Conservation (phyloP, 92 coral and sea anemone species). For the Nematostella vectensis region DNA sequence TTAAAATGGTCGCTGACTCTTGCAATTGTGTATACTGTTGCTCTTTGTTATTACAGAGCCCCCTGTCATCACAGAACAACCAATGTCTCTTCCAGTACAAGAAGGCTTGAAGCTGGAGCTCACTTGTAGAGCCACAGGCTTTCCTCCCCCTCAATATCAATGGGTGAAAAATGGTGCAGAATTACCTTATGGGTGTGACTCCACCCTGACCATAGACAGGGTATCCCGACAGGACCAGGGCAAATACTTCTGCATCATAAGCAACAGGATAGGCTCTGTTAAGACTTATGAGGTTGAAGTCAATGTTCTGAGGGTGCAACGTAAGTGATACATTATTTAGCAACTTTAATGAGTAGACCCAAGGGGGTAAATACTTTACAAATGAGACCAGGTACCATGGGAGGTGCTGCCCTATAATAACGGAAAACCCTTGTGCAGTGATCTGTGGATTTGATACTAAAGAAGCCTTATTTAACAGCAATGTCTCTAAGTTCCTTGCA, state of each 20-base stretch:
- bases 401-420: background rate
- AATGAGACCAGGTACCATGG: too few species aligned
- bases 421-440: background rate
- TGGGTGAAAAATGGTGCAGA: conserved; percentile 72
- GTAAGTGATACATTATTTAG: too few species aligned
- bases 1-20: too few species aligned
- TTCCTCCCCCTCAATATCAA: conserved; percentile 67
- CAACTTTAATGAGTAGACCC: too few species aligned
- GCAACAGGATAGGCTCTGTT: conserved; percentile 43
- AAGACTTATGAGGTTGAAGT: conserved; percentile 62
- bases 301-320: conserved; percentile 25
- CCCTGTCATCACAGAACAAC: conserved; percentile 72
- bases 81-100: conserved; percentile 51
- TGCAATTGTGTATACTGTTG: too few species aligned
- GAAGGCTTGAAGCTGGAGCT: conserved; percentile 49
- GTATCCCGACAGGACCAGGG: conserved; percentile 47
- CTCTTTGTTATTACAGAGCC: conserved; percentile 60
- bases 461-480: too few species aligned
- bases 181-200: conserved; percentile 58
- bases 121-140: conserved; percentile 61
- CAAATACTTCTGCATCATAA: conserved; percentile 51
- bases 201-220: conserved; percentile 37
- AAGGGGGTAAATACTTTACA: too few species aligned
- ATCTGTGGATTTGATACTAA: too few species aligned
- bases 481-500: too few species aligned